Evolutionary conservation across 2,797 vertebrate genomes (phyloP), one percentile per base, ranked within the genome.

Genomic region (Protonibea diacanthus): DNA sequence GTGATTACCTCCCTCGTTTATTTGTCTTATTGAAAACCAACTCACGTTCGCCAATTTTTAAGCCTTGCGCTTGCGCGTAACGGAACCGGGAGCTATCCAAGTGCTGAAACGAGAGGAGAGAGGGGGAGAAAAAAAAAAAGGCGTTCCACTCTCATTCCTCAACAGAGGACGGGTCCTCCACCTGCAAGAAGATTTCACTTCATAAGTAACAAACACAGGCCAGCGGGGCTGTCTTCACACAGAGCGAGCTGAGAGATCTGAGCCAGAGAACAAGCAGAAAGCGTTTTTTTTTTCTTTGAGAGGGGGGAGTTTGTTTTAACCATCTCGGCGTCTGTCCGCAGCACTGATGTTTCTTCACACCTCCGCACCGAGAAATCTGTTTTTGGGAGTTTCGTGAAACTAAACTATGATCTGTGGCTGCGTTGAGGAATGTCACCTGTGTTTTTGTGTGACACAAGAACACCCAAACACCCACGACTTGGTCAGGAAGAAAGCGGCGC

Each of bases 1-100:
- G 53, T 85, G 74, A 89, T 88, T 73, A 73, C 68, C 72, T 72
- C 72, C 40, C 27, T 87, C 76, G 23, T 90, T 83, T 88, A 63
- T 78, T 71, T 59, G 71, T 85, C 74, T 80, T 81, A 88, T 95
- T 93, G 57, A 78, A 74, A 95, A 87, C 77, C 93, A 78, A 72
- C 92, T 91, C 95, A 94, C 91, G 93, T 94, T 83, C 84, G 33
- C 48, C 88, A 83, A 38, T 83, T 90, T 91, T 91, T 83, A 72
- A 87, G 51, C 61, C 88, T 86, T 82, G 96, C 96, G 96, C 97
- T 94, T 97, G 97, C 97, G 97, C 96, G 92, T 86, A 90, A 83
- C 86, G 88, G 55, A 71, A 69, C 86, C 91, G 82, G 94, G 94
- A 96, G 95, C 96, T 97, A 93, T 96, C 96, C 96, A 95, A 92